Base-by-base conservation (phyloP, 2,888 invertebrate genomes). In the Teleiodes luculella region DNA sequence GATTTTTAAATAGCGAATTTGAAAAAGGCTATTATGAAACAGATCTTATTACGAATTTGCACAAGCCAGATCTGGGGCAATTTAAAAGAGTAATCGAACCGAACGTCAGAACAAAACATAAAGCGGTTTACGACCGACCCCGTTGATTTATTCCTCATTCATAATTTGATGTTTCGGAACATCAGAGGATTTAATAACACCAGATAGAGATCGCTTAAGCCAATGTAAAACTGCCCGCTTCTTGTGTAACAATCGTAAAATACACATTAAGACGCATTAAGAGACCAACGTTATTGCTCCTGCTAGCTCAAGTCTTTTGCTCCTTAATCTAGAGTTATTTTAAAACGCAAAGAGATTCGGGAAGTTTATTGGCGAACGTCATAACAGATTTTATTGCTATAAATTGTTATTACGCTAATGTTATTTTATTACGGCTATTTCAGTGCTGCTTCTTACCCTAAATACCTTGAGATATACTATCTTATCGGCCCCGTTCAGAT, bases 211-310 rank as follows among this genome's bases (percentile, higher is more conserved):
- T 84, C 86, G 86, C 84, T 87, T 82, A 80, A 81, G 76, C 76
- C 75, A 79, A 80, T 83, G 86, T 86, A 79, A 83, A 86, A 87
- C 80, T 81, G 84, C 79, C 76, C 76, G 77, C 79, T 73, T 85
- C 83, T 87, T 87, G 83, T 86, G 87, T 84, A 87, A 88, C 83
- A 81, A 83, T 84, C 88, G 83, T 89, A 89, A 89, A 89, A 88
- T 86, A 76, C 84, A 83, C 88, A 88, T 88, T 89, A 89, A 86
- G 85, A 78, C 76, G 87, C 89, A 88, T 88, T 87, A 87, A 83
- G 78, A 81, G 74, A 75, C 74, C 70, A 65, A 66, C 72, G 76
- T 72, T 77, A 74, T 77, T 74, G 78, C 77, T 75, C 72, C 77
- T 68, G 67, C 70, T 70, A 70, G 72, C 76, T 76, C 76, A 68